Evolutionary conservation across 2,888 invertebrate genomes (phyloP), one percentile per base, ranked within the genome.

Genomic region (Leucophora obtusa): DNA sequence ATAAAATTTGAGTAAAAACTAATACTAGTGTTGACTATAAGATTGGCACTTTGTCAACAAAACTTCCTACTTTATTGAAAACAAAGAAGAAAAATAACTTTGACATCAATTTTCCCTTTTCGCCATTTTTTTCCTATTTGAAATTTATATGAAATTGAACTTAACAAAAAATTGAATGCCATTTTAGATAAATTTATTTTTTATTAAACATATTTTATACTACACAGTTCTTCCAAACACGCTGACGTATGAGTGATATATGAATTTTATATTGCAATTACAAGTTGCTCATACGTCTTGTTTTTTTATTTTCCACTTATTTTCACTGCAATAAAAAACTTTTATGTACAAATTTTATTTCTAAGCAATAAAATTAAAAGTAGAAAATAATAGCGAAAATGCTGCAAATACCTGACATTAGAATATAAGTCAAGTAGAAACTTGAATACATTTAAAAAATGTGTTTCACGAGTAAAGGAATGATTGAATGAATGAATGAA

Each of bases 211-310:
- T 28, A 28, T 28, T 28, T 28, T 21, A 21, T 21, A 21, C 21
- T 21, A 21, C 21, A 4, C 21, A 21, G 21, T 3, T 2, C 2
- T 28, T 28, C 28, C 28, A 6, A 28, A n/a, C 17, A 47, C 17
- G 24, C 8, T 50, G 60, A 38, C 79, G 60, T 65, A 66, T 75
- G 75, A 71, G 59, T 73, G 73, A 73, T 79, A 35, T 69, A 62
- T 68, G 28, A 60, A 60, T 77, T 47, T 54, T 15, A 71, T 43
- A 51, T 59, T 59, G 43, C 51, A 71, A 77, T 54, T 66, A 60
- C 33, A 66, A 53, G 15, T 65, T 58, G 63, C 63, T 66, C 71
- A 77, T 74, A 68, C 68, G 68, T 54, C 66, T 60, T 38, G 17
- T 24, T 14, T n/a, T 47, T 14, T 11, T 38, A 38, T 11, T 11